Evolutionary conservation across 2,888 invertebrate species (phyloP).

Genomic region (Elmis aenea): DNA sequence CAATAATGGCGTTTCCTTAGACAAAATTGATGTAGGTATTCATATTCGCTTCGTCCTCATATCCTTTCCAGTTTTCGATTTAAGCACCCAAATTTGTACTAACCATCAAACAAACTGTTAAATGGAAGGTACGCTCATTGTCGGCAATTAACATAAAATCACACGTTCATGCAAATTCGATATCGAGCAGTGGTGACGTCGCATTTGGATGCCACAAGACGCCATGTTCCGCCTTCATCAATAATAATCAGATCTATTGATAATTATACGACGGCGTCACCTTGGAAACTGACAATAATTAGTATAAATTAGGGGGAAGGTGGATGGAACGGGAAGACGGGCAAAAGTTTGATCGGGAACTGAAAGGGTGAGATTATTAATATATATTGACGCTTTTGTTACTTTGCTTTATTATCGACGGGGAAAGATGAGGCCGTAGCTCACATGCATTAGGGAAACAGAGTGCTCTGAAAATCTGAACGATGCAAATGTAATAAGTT

Average conservation of each 20-base stretch:
- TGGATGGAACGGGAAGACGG: constrained; percentile 21
- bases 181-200: constrained; percentile 25
- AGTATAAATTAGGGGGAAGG: constrained; percentile 42
- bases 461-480: too few species aligned
- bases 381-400: constrained; percentile 37
- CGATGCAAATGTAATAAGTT: too few species aligned
- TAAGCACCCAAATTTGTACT: too few species aligned
- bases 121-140: too few species aligned
- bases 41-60: too few species aligned
- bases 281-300: constrained; percentile 47
- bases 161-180: constrained; percentile 32
- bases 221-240: constrained; percentile 41
- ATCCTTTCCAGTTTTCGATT: too few species aligned
- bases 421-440: too few species aligned
- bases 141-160: too few species aligned
- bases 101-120: too few species aligned
- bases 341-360: constrained; percentile 34
- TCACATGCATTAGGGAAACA: too few species aligned
- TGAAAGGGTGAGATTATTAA: constrained; percentile 36
- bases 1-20: too few species aligned
- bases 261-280: constrained; percentile 44
- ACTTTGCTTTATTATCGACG: constrained; percentile 15
- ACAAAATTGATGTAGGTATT: too few species aligned
- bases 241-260: constrained; percentile 47
- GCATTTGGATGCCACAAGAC: constrained; percentile 27